phyloP scores from a whole-genome alignment of 1,140 invertebrate genomes.

The Onthophagus taurus region DNA sequence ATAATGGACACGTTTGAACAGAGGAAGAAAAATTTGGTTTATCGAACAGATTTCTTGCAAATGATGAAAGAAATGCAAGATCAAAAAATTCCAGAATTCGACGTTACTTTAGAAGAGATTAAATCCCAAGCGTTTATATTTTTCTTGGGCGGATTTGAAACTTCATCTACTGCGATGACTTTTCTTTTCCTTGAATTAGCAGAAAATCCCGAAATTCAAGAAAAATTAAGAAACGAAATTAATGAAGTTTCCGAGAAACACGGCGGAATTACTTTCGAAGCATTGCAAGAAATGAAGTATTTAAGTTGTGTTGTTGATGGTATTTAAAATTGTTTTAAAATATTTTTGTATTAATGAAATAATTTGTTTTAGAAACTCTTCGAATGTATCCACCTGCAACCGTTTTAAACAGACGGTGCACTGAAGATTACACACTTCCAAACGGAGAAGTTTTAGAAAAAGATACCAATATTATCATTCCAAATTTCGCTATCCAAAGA shows the following conservation, averaged over 20 bases:
- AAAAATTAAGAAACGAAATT: constrained; percentile 39
- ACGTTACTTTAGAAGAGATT: constrained; percentile 13
- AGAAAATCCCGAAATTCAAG: constrained; percentile 37
- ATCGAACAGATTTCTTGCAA: constrained; percentile 11
- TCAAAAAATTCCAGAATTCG: background rate
- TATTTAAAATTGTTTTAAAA: constrained; percentile 10
- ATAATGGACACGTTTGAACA: background rate
- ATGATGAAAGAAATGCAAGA: constrained; percentile 5
- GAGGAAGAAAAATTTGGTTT: constrained; percentile 5
- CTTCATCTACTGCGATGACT: constrained; percentile 37
- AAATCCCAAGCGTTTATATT: constrained; percentile 16
- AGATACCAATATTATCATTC: background rate
- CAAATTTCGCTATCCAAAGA: background rate
- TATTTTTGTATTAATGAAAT: background rate
- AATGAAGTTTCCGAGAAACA: constrained; percentile 34
- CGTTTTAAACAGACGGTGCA: constrained; percentile 32
- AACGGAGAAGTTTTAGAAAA: background rate
- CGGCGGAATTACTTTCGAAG: constrained; percentile 45
- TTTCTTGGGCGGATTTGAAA: constrained; percentile 42
- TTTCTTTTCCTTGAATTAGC: constrained; percentile 41
- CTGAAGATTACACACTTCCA: too few relatives aligned
- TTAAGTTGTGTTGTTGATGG: constrained; percentile 34
- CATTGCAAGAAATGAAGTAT: constrained; percentile 42
- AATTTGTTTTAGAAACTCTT: constrained; percentile 10
- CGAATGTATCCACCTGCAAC: constrained; percentile 19